These are phyloP conservation scores for Cephus pulcher DNA, from an alignment of 2,888 invertebrate species.

Conservation along the genomic window DNA sequence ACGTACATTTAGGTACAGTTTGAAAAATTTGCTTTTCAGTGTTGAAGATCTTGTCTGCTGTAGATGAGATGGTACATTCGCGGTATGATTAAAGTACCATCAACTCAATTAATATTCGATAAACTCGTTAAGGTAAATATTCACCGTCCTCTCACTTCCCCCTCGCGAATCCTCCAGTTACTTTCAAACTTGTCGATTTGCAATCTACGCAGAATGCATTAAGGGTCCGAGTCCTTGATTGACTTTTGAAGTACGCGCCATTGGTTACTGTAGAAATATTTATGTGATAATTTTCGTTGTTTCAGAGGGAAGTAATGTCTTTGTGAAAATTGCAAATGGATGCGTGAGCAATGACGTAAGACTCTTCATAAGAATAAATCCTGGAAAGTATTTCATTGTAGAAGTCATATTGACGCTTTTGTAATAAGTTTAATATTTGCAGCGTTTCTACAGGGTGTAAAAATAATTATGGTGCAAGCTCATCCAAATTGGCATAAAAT, in stretches of 20 bases:
- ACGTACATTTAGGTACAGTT: background rate
- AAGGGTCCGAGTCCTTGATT: background rate
- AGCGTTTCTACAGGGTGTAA: background rate
- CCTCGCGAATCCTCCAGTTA: background rate
- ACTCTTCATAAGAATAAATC: background rate
- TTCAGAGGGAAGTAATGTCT: background rate
- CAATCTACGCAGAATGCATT: background rate
- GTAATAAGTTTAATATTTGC: background rate
- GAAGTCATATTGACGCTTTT: background rate
- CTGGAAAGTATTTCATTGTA: background rate
- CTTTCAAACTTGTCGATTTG: background rate
- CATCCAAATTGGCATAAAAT: background rate
- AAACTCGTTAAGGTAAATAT: background rate
- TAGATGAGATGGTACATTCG: background rate
- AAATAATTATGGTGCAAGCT: background rate
- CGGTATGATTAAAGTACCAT: background rate
- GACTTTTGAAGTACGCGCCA: background rate
- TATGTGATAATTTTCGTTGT: background rate
- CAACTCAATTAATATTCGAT: background rate
- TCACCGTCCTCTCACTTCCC: background rate
- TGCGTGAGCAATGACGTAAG: background rate
- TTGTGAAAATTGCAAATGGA: background rate
- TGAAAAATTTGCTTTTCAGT: background rate
- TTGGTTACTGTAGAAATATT: background rate
- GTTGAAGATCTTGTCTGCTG: too few relatives aligned